Percentiles rank a stretch among this genome's conserved stretches.
phyloP scores from a whole-genome alignment of 2,888 invertebrate species.

The Thymelicus sylvestris region DNA sequence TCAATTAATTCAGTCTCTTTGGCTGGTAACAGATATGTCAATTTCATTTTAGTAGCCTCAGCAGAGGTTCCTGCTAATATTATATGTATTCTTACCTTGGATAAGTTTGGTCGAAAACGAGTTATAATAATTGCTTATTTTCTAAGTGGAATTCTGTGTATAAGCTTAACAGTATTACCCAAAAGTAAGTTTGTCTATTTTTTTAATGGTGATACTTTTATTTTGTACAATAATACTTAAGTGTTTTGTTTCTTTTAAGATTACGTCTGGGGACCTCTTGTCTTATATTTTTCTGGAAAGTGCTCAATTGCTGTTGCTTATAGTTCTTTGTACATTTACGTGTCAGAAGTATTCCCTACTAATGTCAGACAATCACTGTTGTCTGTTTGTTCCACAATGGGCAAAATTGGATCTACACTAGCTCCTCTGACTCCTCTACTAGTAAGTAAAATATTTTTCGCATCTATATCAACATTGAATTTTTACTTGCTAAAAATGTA shows the following conservation, averaged over 20 bases:
- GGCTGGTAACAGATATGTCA: conserved; percentile 87
- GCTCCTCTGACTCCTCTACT: conserved; percentile 71
- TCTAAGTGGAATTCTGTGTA: conserved; percentile 24
- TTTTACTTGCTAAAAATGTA: neutral
- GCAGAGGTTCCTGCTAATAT: conserved; percentile 83
- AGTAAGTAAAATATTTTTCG: conserved; percentile 49
- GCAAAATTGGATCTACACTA: conserved; percentile 82
- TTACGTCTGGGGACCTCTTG: neutral
- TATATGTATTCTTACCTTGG: conserved; percentile 16
- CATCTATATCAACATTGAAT: neutral
- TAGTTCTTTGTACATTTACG: conserved; percentile 21
- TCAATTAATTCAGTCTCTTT: conserved; percentile 88
- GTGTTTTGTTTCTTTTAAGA: no score
- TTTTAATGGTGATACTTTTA: no score
- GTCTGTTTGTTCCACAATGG: conserved; percentile 83
- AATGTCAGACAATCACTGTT: conserved; percentile 73
- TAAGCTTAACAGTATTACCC: conserved; percentile 19
- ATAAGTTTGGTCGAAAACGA: conserved; percentile 58
- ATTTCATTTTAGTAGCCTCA: conserved; percentile 84
- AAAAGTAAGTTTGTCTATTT: conserved; percentile 11
- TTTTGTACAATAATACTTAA: no score
- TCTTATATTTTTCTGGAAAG: conserved; percentile 23
- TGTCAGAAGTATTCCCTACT: conserved; percentile 31
- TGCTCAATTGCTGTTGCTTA: conserved; percentile 18
- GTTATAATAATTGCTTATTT: conserved; percentile 16